Base-by-base conservation (phyloP, 2,113 vertebrate genomes). In the Callorhinus ursinus region DNA sequence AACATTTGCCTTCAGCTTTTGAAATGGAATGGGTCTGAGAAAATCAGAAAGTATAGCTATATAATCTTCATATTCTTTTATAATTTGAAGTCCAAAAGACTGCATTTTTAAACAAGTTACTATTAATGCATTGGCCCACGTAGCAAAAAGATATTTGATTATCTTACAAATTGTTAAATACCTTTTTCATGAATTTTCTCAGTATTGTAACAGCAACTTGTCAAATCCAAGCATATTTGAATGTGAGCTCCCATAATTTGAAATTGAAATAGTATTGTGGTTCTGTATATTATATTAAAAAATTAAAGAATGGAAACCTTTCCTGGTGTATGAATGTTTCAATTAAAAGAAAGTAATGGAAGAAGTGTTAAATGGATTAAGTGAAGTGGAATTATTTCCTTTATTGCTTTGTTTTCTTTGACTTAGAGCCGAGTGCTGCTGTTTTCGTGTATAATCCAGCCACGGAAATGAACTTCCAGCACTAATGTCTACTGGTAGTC, bases 261-360 rank as follows among this genome's bases (percentile, higher is more conserved):
- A 94, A 94, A 92, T 86, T 84, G 87, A 96, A 96, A 89, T 96
- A 74, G 36, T 96, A 74, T 94, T 92, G 94, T 97, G 82, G 59
- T 85, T 97, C 88, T 95, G 91, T 97, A 86, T 90, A 96, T 96
- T 98, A 92, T 79, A 85, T 97, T 97, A 82, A 97, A 96, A 97
- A 89, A 97, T 97, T 98, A 98, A 97, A 98, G 88, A 84, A 85
- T 93, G 53, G 86, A 94, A 97, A 95, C 36, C 67, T 87, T 97
- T 92, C 42, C 85, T 93, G 9, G 53, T 96, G 87, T 88, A 59
- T 90, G 69, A 49, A 39, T 93, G 22, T 92, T 93, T 97, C 67
- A 84, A 95, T 97, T 96, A 69, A 97, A 94, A 69, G 39, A 71
- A 95, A 61, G 14, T 77, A 76, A 59, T 88, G 36, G 36, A 88